Base-by-base conservation (phyloP, 2,797 vertebrate species). In the Acanthurus leucopareius region DNA sequence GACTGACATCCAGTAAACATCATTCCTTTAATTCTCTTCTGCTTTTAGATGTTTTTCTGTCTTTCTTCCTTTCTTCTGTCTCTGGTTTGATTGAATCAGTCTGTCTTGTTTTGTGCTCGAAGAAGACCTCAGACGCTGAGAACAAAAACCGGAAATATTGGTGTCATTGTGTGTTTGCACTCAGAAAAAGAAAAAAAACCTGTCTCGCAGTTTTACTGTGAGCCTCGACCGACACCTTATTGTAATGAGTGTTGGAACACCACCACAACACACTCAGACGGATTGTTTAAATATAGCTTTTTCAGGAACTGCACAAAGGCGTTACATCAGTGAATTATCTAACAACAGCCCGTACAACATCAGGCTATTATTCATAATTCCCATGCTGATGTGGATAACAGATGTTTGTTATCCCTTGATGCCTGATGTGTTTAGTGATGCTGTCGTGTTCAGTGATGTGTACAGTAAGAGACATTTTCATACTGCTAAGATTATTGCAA, bases 361-460 rank as follows among this genome's bases (percentile, higher is more conserved):
- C 78, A 86, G 78, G 60, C 44, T 58, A 56, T 82, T 82, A 74
- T 79, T 66, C 67, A 15, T 68, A 54, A 73, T 62, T 80, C 71
- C 65, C 78, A 48, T 52, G 28, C 74, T 69, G 54, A 76, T 47
- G 68, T 19, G 68, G 69, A 45, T 38, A 85, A 80, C 86, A 89
- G 83, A 90, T 90, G 80, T 85, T 82, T 45, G 52, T 57, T 73
- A 61, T 78, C 73, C 60, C 68, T 51, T 8, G 0, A 25, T 70
- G 65, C 52, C 42, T 60, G n/a, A 58, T 73, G 71, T 69, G 56
- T 77, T 40, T 56, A 49, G n/a, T n/a, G 20, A 66, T 87, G 63
- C 67, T 57, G 72, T 69, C 20, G 17, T 54, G 59, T 79, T 66
- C 64, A 80, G 75, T 80, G 56, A 69, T 52, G 66, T 67, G 22